Base-by-base conservation (phyloP, 2,113 vertebrate species). In the Perca schrenkii region DNA sequence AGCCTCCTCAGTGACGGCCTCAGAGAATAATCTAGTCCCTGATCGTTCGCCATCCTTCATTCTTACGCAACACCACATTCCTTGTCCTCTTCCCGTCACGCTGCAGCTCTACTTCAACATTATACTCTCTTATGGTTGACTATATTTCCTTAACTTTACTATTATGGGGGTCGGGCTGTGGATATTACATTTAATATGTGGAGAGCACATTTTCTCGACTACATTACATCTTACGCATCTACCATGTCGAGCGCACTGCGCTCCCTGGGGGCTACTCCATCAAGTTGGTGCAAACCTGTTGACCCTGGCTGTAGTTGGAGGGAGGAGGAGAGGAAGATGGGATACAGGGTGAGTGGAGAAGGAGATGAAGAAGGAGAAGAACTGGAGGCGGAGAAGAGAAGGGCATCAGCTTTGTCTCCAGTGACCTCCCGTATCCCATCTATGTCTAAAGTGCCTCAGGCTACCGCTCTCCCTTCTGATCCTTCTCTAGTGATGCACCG, bases 1-100 rank as follows among this genome's bases (percentile, higher is more conserved):
- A 82, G 74, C 74, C 79, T 90, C 77, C 25, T 88, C 72, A 43
- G 31, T 52, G 84, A 88, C 82, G 88, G 87, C 90, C 79, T 86
- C 77, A 77, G 90, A 90, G 91, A 92, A 89, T 92, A 85, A 91
- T 91, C 85, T 83, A 63, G 77, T 86, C 81, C 79, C 82, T 7
- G 77, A 86, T 90, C 86, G 28, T 85, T 91, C 74, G 52, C 90
- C 90, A 90, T 79, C 76, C 86, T 63, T 88, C 86, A 56, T 76
- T 88, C 79, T 92, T 89, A 89, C 31, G 46, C 79, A 91, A 86
- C 56, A 68, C 25, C 80, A 71, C 75, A 22, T 78, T 77, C 73
- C 74, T 85, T 73, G 69, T 70, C 80, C 19, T 83, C 58, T 19
- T 77, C 75, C 61, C 64, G 19, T 79, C 79, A 43, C 6, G 2